phyloP scores from a whole-genome alignment of 2,888 invertebrate species.

The Rhamphomyia laevipes region DNA sequence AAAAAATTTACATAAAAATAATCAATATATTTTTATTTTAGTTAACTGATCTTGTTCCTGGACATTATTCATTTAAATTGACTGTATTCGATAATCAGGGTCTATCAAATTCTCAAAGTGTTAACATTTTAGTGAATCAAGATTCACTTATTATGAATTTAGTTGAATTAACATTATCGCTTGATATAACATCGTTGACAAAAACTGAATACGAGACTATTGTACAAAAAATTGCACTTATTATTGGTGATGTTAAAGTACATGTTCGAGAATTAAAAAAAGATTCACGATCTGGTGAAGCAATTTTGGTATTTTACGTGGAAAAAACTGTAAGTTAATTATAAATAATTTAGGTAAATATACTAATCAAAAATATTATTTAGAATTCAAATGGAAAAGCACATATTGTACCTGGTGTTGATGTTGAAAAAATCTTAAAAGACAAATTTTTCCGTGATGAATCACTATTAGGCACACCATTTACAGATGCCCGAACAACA shows the following conservation, averaged over 20 bases:
- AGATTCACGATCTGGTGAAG: constrained; percentile 49
- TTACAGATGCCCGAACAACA: constrained; percentile 65
- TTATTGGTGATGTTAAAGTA: constrained; percentile 60
- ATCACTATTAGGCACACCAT: constrained; percentile 55
- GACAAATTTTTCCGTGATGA: constrained; percentile 58
- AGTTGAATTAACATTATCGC: constrained; percentile 70
- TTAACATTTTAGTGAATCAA: constrained; percentile 68
- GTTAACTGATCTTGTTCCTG: constrained; percentile 75
- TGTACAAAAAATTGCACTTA: constrained; percentile 65
- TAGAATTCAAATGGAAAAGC: constrained; percentile 25
- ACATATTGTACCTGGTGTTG: constrained; percentile 43
- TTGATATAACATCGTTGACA: constrained; percentile 55
- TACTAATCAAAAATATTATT: constrained; percentile 19
- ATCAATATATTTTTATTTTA: constrained; percentile 32
- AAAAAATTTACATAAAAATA: neutral
- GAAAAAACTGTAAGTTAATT: constrained; percentile 41
- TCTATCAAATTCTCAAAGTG: constrained; percentile 65
- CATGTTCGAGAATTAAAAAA: constrained; percentile 46
- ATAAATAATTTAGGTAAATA: neutral
- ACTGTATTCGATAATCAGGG: constrained; percentile 89
- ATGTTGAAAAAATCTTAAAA: constrained; percentile 53
- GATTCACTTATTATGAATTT: constrained; percentile 65
- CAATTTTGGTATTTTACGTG: constrained; percentile 57
- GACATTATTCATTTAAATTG: constrained; percentile 77
- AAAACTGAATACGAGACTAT: constrained; percentile 53